Conservation (phyloP, 1,140 invertebrate species). For the Goniozus legneri region DNA sequence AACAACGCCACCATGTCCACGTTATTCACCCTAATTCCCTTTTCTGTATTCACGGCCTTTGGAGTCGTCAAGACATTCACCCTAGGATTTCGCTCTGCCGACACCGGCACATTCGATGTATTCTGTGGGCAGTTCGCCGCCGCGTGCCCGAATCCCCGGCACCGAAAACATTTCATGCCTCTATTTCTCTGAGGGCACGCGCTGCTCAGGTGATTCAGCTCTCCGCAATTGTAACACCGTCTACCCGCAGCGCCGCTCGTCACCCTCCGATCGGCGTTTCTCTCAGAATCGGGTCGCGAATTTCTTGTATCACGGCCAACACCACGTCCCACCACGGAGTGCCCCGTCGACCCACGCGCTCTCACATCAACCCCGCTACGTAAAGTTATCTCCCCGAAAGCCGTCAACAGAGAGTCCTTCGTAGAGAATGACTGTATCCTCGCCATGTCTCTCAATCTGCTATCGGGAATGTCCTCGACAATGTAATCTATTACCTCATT, state of each 20-base stretch:
- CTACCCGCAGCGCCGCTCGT: not conserved
- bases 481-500: not conserved
- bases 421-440: not conserved
- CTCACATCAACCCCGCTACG: not conserved
- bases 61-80: not conserved
- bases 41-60: not conserved
- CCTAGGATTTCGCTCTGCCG: not conserved
- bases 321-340: not conserved
- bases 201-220: slow-evolving; percentile 6
- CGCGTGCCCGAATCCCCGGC: slow-evolving; percentile 14
- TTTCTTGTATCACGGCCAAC: not conserved
- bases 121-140: slow-evolving; percentile 7
- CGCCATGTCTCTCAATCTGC: not conserved
- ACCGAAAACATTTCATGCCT: slow-evolving; percentile 19
- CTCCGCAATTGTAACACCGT: slow-evolving; percentile 18
- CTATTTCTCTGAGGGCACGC: slow-evolving; percentile 11
- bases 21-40: not conserved
- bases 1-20: not conserved
- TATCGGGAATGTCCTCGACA: not conserved
- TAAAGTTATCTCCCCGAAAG: slow-evolving; percentile 10
- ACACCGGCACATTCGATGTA: not conserved
- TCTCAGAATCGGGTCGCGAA: too few species aligned
- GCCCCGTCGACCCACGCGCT: not conserved
- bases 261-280: not conserved
- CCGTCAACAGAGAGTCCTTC: not conserved